phyloP scores from a whole-genome alignment of 2,113 vertebrate genomes.

The Austrofundulus limnaeus region DNA sequence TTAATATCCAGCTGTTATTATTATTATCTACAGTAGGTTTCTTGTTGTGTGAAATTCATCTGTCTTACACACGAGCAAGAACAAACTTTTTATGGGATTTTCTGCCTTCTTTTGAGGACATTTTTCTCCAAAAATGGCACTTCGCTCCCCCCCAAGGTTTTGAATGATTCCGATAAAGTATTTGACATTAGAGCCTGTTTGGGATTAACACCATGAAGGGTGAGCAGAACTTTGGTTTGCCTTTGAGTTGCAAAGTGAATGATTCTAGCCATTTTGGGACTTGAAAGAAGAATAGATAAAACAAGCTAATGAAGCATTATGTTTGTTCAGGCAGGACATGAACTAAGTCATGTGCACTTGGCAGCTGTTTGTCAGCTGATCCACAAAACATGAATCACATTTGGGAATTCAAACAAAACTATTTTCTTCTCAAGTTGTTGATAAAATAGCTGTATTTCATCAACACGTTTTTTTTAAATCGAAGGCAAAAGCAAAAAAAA shows the following conservation, averaged over 20 bases:
- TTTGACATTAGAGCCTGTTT: constrained; percentile 18
- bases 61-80: background rate
- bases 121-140: constrained; percentile 13
- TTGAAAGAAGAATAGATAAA: constrained; percentile 38
- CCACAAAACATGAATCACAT: constrained; percentile 38
- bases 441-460: background rate
- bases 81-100: background rate
- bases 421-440: constrained; percentile 19
- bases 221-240: constrained; percentile 12
- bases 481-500: background rate
- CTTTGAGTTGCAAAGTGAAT: constrained; percentile 22
- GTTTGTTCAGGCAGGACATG: constrained; percentile 34
- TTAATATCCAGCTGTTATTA: constrained; percentile 7
- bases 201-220: constrained; percentile 25
- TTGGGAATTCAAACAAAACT: constrained; percentile 18
- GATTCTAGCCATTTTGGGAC: constrained; percentile 35
- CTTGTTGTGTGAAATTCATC: constrained; percentile 1
- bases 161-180: constrained; percentile 32
- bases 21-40: too few species aligned
- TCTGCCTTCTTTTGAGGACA: constrained; percentile 1
- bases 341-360: constrained; percentile 43
- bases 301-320: constrained; percentile 51
- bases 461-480: background rate
- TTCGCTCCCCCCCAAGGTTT: background rate
- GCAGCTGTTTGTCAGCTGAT: constrained; percentile 56